Evolutionary conservation across 2,888 invertebrate species (phyloP).

Genomic region (Cantharis rufa): DNA sequence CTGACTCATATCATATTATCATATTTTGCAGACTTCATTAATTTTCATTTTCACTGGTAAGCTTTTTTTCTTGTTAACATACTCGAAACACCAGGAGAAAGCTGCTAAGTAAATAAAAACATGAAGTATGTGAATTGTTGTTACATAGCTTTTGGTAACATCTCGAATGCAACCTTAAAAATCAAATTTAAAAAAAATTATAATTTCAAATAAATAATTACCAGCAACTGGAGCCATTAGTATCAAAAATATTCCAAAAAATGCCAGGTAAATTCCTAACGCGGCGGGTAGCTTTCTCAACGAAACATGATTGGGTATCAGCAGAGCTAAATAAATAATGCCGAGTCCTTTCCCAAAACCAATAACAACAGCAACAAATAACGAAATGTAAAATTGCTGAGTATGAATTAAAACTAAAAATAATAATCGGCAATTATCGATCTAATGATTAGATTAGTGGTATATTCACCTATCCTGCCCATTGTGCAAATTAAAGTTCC

Average conservation of each 20-base stretch:
- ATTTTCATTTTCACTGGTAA: not conserved
- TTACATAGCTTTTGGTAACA: constrained; percentile 61
- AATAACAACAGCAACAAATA: constrained; percentile 66
- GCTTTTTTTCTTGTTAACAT: constrained; percentile 70
- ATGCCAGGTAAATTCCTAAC: constrained; percentile 69
- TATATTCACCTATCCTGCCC: constrained; percentile 56
- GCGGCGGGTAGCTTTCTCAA: constrained; percentile 72
- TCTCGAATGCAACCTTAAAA: constrained; percentile 68
- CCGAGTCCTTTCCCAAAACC: constrained; percentile 73
- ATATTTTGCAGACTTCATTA: not conserved
- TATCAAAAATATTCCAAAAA: constrained; percentile 67
- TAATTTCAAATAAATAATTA: constrained; percentile 48
- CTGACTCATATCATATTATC: too few relatives aligned
- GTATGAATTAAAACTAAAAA: constrained; percentile 64
- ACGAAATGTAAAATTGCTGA: constrained; percentile 60
- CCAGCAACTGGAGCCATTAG: constrained; percentile 69
- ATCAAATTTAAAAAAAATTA: constrained; percentile 54
- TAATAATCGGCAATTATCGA: not conserved
- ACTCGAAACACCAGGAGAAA: constrained; percentile 66
- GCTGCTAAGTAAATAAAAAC: constrained; percentile 68
- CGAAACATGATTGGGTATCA: constrained; percentile 73
- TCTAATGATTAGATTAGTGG: too few relatives aligned
- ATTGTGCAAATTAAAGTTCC: constrained; percentile 71
- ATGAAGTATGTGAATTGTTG: constrained; percentile 69
- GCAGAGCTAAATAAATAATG: constrained; percentile 75